A percentile compares a stretch with the other conserved stretches of the same genome.
These are phyloP conservation scores for Dromococcyx pavoninus DNA, from an alignment of 2,797 vertebrate species.

Conservation along the genomic window DNA sequence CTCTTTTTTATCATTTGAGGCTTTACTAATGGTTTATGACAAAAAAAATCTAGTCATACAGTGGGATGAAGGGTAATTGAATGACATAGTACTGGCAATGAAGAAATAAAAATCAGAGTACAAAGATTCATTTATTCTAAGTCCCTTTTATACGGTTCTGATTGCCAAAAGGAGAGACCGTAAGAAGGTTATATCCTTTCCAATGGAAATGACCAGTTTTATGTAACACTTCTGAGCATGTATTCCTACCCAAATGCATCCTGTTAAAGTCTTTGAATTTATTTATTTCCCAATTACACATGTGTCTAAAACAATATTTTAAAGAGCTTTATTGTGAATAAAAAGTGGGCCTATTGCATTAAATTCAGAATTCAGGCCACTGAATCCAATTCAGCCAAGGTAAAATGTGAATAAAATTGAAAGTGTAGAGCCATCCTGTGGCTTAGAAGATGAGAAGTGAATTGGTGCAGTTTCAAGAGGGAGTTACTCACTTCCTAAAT, in stretches of 20 bases:
- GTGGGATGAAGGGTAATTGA: background rate
- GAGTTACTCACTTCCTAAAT: background rate
- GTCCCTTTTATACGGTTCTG: background rate
- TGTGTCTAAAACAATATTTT: background rate
- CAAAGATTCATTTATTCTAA: background rate
- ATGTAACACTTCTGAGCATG: background rate
- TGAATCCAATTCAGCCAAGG: background rate
- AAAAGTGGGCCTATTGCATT: background rate
- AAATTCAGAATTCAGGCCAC: background rate
- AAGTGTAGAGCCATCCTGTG: background rate
- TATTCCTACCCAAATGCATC: background rate
- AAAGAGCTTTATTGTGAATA: background rate
- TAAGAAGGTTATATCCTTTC: background rate
- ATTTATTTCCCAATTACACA: background rate
- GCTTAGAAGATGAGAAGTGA: background rate
- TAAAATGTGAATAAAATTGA: background rate
- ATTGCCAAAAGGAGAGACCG: background rate
- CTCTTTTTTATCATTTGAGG: background rate
- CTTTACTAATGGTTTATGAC: background rate
- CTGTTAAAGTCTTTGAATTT: background rate
- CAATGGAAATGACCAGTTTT: background rate
- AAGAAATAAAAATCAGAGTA: background rate
- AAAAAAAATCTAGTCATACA: constrained; percentile 11
- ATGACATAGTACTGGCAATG: background rate
- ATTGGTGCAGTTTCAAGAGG: background rate